These are phyloP conservation scores for Rallus crepitans DNA, from an alignment of 2,797 vertebrate species.

Conservation along the genomic window DNA sequence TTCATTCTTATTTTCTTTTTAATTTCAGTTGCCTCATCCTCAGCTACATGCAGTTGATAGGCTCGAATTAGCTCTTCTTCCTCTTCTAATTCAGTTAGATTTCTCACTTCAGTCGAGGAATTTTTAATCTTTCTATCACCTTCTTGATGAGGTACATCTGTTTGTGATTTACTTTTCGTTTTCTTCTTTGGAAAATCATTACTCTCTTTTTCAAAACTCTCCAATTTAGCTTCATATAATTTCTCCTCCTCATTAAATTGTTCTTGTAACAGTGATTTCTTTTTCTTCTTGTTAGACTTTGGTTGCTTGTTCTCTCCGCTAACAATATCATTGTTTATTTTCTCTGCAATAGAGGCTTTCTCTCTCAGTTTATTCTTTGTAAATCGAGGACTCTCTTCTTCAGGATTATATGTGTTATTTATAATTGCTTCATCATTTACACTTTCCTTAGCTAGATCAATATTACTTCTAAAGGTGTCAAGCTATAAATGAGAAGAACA, in stretches of 20 bases:
- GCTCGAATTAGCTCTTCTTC: conserved; percentile 84
- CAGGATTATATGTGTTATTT: conserved; percentile 80
- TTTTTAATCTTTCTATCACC: conserved; percentile 72
- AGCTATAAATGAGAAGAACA: conserved; percentile 81
- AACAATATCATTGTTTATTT: conserved; percentile 79
- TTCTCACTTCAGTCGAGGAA: conserved; percentile 71
- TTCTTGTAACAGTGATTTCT: conserved; percentile 76
- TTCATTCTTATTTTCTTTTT: conserved; percentile 83
- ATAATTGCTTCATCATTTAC: conserved; percentile 83
- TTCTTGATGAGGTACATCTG: conserved; percentile 55
- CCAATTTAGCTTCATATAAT: conserved; percentile 46
- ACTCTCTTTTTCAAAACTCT: conserved; percentile 48
- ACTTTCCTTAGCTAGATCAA: conserved; percentile 83
- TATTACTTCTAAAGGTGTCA: conserved; percentile 83
- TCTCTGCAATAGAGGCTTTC: conserved; percentile 75
- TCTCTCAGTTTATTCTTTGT: conserved; percentile 85
- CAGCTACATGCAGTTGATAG: conserved; percentile 87
- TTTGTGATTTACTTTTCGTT: conserved; percentile 54
- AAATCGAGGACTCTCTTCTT: conserved; percentile 82
- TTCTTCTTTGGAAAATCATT: conserved; percentile 62
- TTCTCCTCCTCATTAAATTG: conserved; percentile 67
- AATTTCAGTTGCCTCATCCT: conserved; percentile 84
- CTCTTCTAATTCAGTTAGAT: conserved; percentile 74
- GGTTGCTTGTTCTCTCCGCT: conserved; percentile 69
- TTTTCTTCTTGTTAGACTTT: conserved; percentile 81